These are phyloP conservation scores for Melieria picta DNA, from an alignment of 2,888 invertebrate species.

Conservation along the genomic window DNA sequence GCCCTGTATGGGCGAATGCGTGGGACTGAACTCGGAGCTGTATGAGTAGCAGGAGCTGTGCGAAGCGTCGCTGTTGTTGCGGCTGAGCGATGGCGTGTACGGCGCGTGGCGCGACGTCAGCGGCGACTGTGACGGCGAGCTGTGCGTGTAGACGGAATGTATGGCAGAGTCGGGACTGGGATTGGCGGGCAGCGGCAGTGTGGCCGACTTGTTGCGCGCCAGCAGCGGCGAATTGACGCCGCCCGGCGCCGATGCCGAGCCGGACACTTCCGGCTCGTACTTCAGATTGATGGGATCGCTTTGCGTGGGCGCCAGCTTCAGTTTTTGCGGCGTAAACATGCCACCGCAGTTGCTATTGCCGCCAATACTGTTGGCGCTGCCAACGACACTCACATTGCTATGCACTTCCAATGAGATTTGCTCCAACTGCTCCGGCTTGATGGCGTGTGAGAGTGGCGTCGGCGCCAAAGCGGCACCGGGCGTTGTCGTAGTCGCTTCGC, in stretches of 20 bases:
- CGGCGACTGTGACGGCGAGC: conserved; percentile 86
- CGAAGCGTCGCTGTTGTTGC: conserved; percentile 91
- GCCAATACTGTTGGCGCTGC: conserved; percentile 23
- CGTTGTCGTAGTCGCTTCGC: conserved; percentile 50
- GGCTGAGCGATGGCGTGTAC: conserved; percentile 83
- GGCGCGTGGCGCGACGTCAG: conserved; percentile 84
- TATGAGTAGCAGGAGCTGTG: conserved; percentile 90
- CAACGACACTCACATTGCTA: conserved; percentile 1
- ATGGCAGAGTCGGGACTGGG: conserved; percentile 91
- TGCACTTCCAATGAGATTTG: conserved; percentile 47
- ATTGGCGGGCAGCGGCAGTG: conserved; percentile 75
- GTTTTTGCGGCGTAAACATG: conserved; percentile 39
- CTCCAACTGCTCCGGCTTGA: conserved; percentile 56
- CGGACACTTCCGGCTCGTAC: conserved; percentile 56
- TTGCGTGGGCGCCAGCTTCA: conserved; percentile 60
- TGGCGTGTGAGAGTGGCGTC: conserved; percentile 42
- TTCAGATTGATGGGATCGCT: conserved; percentile 65
- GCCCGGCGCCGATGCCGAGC: conserved; percentile 42
- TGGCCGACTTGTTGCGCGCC: conserved; percentile 71
- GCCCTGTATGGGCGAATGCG: conserved; percentile 88
- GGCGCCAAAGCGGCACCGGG: conserved; percentile 24
- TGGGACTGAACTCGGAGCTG: conserved; percentile 84
- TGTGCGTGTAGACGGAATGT: conserved; percentile 85
- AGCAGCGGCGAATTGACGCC: conserved; percentile 73
- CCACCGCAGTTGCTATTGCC: conserved; percentile 36